Conservation (phyloP, 2,797 vertebrate species). For the Tenualosa thibaudeaui region DNA sequence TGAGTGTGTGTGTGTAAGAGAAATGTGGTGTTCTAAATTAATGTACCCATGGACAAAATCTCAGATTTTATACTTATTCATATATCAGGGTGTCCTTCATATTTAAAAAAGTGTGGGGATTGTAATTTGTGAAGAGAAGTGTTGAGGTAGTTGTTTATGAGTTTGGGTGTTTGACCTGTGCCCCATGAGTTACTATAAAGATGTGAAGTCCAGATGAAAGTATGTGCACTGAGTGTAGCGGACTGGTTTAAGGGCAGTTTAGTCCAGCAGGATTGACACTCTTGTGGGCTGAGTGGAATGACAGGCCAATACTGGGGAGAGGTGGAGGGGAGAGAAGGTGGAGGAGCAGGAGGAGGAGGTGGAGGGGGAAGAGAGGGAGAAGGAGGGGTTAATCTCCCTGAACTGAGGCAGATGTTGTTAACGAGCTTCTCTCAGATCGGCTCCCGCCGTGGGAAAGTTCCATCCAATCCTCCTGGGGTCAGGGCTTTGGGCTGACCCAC, state of each 20-base stretch:
- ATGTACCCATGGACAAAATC: not conserved
- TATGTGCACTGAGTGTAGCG: too few relatives aligned
- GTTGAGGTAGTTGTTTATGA: not conserved
- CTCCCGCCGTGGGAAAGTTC: constrained; percentile 82
- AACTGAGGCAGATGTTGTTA: constrained; percentile 84
- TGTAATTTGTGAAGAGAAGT: not conserved
- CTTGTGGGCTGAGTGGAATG: constrained; percentile 39
- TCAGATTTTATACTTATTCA: not conserved
- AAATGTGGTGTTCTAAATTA: not conserved
- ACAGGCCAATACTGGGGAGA: constrained; percentile 35
- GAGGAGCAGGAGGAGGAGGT: constrained; percentile 13
- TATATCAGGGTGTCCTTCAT: too few relatives aligned
- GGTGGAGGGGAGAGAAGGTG: constrained; percentile 52
- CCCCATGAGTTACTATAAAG: not conserved
- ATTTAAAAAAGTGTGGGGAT: not conserved
- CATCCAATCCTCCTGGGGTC: constrained; percentile 81
- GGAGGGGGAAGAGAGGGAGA: not conserved
- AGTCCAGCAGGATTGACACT: constrained; percentile 40
- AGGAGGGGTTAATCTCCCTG: constrained; percentile 78
- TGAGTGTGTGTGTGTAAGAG: not conserved
- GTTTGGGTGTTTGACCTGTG: not conserved
- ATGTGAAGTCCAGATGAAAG: too few relatives aligned
- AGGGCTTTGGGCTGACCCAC: constrained; percentile 65
- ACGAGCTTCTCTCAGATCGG: constrained; percentile 80
- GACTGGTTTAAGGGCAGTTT: constrained; percentile 27